Evolutionary conservation across 92 coral and sea anemone species (phyloP), one percentile per base, ranked within the genome.

Genomic region (Virgularia gustaviana): DNA sequence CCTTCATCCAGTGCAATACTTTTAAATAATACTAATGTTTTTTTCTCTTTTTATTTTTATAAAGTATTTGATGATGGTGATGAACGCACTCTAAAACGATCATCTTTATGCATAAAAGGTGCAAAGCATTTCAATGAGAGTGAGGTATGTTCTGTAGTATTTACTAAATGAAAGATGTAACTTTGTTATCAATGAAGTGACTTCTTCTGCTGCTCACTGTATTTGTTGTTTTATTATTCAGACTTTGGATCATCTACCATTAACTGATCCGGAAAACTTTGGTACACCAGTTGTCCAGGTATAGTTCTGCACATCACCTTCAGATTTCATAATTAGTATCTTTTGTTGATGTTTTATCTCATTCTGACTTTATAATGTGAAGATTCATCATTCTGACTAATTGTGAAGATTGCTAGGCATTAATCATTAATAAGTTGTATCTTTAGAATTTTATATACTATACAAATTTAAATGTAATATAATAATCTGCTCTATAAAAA

Each of bases 261-360:
- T 92, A 9, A 92, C 96, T 16, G 94, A 92, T 65, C 98, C 98
- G 47, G 98, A 92, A 75, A 92, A 92, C 63, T 92, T 92, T 92
- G 98, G 98, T 2, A 92, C 98, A 27, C 98, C 98, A 68, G 98
- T 92, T 12, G 80, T 92, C 45, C 98, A 92, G 94, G 98, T 92
- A 87, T 38, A n/a, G n/a, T n/a, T n/a, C n/a, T n/a, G n/a, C n/a
- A n/a, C n/a, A n/a, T n/a, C n/a, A n/a, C n/a, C n/a, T n/a, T n/a
- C n/a, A n/a, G n/a, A n/a, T n/a, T n/a, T n/a, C n/a, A n/a, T n/a
- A n/a, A n/a, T n/a, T n/a, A n/a, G n/a, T n/a, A n/a, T n/a, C n/a
- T n/a, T n/a, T n/a, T n/a, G n/a, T n/a, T n/a, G n/a, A n/a, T n/a
- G n/a, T n/a, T n/a, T n/a, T n/a, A n/a, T n/a, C n/a, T n/a, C n/a